Base-by-base conservation (phyloP, 2,797 vertebrate genomes). In the Coregonus suidteri region DNA sequence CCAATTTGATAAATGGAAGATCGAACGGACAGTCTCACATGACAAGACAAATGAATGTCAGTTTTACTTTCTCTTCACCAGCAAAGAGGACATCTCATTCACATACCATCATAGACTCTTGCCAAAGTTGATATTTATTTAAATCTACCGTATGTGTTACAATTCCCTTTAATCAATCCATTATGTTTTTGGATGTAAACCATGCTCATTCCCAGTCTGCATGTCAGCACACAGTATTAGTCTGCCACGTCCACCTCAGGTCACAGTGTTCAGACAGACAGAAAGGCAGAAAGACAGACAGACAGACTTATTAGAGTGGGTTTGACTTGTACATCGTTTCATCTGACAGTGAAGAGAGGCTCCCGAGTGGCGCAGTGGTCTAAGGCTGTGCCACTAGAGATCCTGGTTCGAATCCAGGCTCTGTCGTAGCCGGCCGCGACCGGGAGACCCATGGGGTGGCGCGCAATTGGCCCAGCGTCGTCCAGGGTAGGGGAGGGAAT, bases 51-150 rank as follows among this genome's bases (percentile, higher is more conserved):
- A 62, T 11, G 3, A 67, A 25, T 35, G 65, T 67, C 30, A 67
- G 31, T 35, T 13, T 1, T 1, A 18, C 70, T 66, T 77, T 83
- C 75, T 81, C 41, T 76, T 81, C 65, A 81, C 86, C 84, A 88
- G 80, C 82, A 88, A 86, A 83, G 7, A 88, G 85, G 88, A 86
- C 87, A 84, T 82, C 52, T 81, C 85, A 77, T 79, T 79, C 64
- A 74, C 59, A 59, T 76, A 47, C 77, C 83, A 79, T 64, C 0
- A 54, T 73, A 70, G 74, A 76, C 20, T 41, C 66, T 7, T 34
- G 15, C 31, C 71, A 72, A 25, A 15, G 25, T 52, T 52, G 20
- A 41, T 41, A 41, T 41, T 6, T 7, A 41, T 41, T 1, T 37
- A 1, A 47, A 47, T 1, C 35, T 7, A 37, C 37, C 37, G 9